Evolutionary conservation across 2,797 vertebrate species (phyloP).

Genomic region (Gymnothorax javanicus): DNA sequence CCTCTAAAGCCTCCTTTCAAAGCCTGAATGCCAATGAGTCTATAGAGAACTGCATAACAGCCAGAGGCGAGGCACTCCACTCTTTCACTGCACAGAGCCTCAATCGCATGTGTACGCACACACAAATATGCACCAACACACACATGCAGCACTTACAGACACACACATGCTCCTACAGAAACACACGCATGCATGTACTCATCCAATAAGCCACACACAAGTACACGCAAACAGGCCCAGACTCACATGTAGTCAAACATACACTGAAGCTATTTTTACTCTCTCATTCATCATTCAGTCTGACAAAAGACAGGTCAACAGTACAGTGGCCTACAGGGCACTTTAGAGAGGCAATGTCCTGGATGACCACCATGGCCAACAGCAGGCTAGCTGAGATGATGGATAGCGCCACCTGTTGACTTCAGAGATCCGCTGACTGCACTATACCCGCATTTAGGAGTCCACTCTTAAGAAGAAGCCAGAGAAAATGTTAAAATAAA

Average conservation of each 20-base stretch:
- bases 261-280: background rate
- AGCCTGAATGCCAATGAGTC: conserved; percentile 36
- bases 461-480: background rate
- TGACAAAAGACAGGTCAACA: background rate
- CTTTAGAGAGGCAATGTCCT: background rate
- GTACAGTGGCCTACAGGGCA: background rate
- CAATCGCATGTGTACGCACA: background rate
- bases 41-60: conserved; percentile 25
- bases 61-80: conserved; percentile 20
- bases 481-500: background rate
- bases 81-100: conserved; percentile 15
- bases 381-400: background rate
- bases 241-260: background rate
- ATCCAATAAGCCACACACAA: background rate
- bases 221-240: background rate
- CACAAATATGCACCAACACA: conserved; percentile 35
- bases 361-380: background rate
- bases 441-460: background rate
- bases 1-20: conserved; percentile 50
- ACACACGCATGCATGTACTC: background rate
- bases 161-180: background rate
- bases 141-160: conserved; percentile 13
- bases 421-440: background rate
- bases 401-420: background rate
- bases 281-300: background rate